These are phyloP conservation scores for Perca schrenkii DNA, from an alignment of 2,113 vertebrate genomes.

Conservation along the genomic window DNA sequence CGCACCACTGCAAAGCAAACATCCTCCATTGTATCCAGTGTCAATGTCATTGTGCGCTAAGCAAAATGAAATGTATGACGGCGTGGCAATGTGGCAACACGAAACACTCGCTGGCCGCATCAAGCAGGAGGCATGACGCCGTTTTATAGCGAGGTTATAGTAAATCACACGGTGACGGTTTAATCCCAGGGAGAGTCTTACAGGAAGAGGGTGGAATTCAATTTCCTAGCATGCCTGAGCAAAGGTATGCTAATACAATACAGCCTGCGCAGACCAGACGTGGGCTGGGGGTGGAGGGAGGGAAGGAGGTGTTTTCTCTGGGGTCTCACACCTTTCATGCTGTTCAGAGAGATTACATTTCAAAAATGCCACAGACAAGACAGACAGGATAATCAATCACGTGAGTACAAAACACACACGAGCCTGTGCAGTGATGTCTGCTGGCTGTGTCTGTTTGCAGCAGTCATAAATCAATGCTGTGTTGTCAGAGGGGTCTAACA, in stretches of 20 bases:
- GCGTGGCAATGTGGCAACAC: slow-evolving; percentile 54
- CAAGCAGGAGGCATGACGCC: slow-evolving; percentile 47
- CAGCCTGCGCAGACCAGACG: slow-evolving; percentile 20
- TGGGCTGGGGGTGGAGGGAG: neutral
- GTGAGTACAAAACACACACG: slow-evolving; percentile 63
- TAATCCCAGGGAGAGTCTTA: slow-evolving; percentile 68
- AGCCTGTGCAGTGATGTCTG: slow-evolving; percentile 54
- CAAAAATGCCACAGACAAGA: slow-evolving; percentile 82
- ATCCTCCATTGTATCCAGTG: slow-evolving; percentile 5
- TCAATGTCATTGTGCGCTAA: slow-evolving; percentile 27
- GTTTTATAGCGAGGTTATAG: slow-evolving; percentile 66
- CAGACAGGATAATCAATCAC: slow-evolving; percentile 86
- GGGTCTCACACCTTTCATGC: slow-evolving; percentile 79
- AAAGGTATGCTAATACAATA: slow-evolving; percentile 73
- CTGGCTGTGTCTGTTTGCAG: slow-evolving; percentile 76
- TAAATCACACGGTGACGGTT: slow-evolving; percentile 69
- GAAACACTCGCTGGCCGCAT: slow-evolving; percentile 46
- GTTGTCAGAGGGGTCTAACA: slow-evolving; percentile 76
- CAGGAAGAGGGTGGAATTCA: slow-evolving; percentile 74
- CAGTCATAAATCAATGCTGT: slow-evolving; percentile 82
- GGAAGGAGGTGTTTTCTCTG: slow-evolving; percentile 60
- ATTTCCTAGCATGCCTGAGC: slow-evolving; percentile 63
- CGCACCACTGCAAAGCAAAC: neutral
- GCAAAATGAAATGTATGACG: slow-evolving; percentile 60
- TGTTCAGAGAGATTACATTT: slow-evolving; percentile 79